Evolutionary conservation across 2,113 vertebrate genomes (phyloP).

Genomic region (Pteruthius melanotis): DNA sequence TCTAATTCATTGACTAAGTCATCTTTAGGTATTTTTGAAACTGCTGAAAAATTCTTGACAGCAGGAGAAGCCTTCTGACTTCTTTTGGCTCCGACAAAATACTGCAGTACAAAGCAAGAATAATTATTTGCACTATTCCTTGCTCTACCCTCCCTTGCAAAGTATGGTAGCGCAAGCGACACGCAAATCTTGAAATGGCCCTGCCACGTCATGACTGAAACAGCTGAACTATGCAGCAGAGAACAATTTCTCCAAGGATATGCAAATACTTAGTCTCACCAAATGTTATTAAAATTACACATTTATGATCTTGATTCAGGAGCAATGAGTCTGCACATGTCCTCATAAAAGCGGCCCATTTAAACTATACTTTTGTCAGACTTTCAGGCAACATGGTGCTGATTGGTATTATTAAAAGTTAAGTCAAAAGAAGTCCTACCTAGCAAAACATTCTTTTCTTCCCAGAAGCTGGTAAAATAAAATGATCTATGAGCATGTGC

Average conservation of each 20-base stretch:
- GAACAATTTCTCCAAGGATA: background rate
- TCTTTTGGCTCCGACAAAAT: too few relatives aligned
- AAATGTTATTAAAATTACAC: conserved; percentile 21
- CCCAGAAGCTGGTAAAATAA: conserved; percentile 40
- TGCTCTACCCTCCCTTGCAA: background rate
- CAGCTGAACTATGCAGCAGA: background rate
- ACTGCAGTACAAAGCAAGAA: background rate
- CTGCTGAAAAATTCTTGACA: too few relatives aligned
- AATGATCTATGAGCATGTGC: conserved; percentile 30
- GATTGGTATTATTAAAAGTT: conserved; percentile 49
- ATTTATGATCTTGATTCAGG: conserved; percentile 36
- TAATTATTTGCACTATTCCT: background rate
- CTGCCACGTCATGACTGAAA: background rate
- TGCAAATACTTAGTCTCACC: background rate
- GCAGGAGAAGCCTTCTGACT: too few relatives aligned
- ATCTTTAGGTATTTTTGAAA: too few relatives aligned
- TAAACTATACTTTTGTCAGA: conserved; percentile 52
- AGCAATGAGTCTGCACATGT: conserved; percentile 47
- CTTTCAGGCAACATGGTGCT: conserved; percentile 54
- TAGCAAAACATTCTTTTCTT: conserved; percentile 48
- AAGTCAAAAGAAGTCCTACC: conserved; percentile 50
- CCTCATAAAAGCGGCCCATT: conserved; percentile 45
- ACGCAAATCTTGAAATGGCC: background rate
- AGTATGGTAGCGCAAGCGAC: rapidly evolving
- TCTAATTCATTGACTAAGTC: too few relatives aligned